These are phyloP conservation scores for Illadopsis cleaveri DNA, from an alignment of 2,113 vertebrate genomes.

Conservation along the genomic window DNA sequence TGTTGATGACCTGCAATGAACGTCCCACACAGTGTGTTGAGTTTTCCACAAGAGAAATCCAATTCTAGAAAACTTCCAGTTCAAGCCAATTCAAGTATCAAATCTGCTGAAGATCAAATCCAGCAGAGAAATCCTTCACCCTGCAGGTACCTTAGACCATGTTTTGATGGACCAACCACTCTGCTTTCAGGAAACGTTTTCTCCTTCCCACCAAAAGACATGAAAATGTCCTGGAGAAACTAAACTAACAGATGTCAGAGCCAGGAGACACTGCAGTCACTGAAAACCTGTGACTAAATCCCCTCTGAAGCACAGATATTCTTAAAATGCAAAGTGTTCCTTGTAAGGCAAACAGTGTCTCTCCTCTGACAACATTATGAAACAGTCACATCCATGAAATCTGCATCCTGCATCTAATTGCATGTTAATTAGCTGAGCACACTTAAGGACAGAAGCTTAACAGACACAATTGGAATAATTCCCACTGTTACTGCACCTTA, in stretches of 20 bases:
- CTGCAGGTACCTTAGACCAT: rapidly evolving
- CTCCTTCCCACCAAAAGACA: neutral
- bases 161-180: neutral
- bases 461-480: neutral
- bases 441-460: neutral
- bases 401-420: neutral
- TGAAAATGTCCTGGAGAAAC: neutral
- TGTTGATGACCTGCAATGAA: neutral
- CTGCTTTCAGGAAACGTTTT: neutral
- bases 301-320: neutral
- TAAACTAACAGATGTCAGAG: neutral
- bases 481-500: neutral
- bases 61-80: neutral
- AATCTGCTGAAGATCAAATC: neutral
- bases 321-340: neutral
- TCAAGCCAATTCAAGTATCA: neutral
- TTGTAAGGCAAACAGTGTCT: neutral
- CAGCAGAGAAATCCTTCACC: neutral
- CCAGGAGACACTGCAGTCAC: neutral
- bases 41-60: neutral
- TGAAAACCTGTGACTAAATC: neutral
- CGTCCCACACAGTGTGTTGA: neutral
- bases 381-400: neutral
- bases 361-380: neutral
- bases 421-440: neutral